phyloP scores from a whole-genome alignment of 2,888 invertebrate genomes.

The Celastrina argiolus region DNA sequence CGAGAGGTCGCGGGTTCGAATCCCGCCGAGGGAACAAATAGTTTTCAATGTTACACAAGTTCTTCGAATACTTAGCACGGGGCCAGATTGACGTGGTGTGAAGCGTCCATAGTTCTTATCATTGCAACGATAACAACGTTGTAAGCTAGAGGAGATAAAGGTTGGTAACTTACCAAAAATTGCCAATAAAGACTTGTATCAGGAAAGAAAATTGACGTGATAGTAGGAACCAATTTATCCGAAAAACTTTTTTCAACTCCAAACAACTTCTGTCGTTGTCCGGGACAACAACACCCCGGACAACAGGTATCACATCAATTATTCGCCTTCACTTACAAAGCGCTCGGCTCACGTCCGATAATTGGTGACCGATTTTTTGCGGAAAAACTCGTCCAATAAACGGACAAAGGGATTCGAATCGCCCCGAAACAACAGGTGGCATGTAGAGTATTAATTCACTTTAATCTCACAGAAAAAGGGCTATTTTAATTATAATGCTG shows the following conservation, averaged over 20 bases:
- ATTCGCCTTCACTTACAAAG: background rate
- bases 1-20: no score
- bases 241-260: background rate
- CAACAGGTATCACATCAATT: conserved; percentile 3
- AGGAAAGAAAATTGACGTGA: no score
- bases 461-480: background rate
- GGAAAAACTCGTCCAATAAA: background rate
- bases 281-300: background rate
- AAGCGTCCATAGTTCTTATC: no score
- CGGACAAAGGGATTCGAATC: background rate
- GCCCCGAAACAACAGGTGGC: background rate
- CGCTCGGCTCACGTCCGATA: background rate
- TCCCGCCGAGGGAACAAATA: no score
- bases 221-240: no score
- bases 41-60: no score
- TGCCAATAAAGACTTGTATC: no score
- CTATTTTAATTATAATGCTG: background rate
- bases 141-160: no score
- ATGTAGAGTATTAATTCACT: background rate
- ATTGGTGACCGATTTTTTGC: background rate
- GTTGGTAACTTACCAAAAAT: no score
- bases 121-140: no score
- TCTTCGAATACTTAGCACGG: no score
- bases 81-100: no score
- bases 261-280: background rate